Evolutionary conservation across 2,888 invertebrate species (phyloP), one percentile per base, ranked within the genome.

Genomic region (Agrotis ipsilon): DNA sequence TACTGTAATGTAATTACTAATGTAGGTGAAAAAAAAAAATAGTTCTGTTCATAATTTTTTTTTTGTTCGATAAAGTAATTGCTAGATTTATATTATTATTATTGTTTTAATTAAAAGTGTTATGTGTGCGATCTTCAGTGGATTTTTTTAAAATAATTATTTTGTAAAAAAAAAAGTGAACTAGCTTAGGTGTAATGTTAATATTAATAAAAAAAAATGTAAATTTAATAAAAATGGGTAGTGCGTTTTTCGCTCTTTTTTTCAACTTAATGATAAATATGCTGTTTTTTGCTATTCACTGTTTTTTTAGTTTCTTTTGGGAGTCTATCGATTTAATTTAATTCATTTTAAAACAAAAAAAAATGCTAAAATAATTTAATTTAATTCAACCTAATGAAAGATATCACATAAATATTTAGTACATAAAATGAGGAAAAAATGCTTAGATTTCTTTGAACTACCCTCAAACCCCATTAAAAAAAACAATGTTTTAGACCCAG

Each of bases 91-190:
- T 78, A 72, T 65, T 75, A 60, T 70, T 72, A 57, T 49, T 67
- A 65, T 63, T 67, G 59, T 76, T 77, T 75, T 72, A 62, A 73
- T 60, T 61, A 68, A 76, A 80, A 63, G 76, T 80, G 75, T 79
- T 76, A 61, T 61, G 80, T 82, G 82, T 82, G 82, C 82, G 80
- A 81, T 79, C 71, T 81, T 78, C 75, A 78, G 72, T 67, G 61
- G 63, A 68, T 81, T 81, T 72, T 72, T 70, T 68, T 60, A 1
- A 27, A 72, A 75, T 83, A 72, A 75, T 84, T 70, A 76, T 85
- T 85, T 84, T 85, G 82, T 84, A 75, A 59, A 75, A 72, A 43
- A 68, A 59, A 66, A 70, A 51, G 78, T 83, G 79, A 85, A 75
- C 64, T 83, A 81, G 82, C 45, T 27, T 83, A 85, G 79, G 74